Evolutionary conservation across 2,888 invertebrate species (phyloP).

Genomic region (Agrotis segetum): DNA sequence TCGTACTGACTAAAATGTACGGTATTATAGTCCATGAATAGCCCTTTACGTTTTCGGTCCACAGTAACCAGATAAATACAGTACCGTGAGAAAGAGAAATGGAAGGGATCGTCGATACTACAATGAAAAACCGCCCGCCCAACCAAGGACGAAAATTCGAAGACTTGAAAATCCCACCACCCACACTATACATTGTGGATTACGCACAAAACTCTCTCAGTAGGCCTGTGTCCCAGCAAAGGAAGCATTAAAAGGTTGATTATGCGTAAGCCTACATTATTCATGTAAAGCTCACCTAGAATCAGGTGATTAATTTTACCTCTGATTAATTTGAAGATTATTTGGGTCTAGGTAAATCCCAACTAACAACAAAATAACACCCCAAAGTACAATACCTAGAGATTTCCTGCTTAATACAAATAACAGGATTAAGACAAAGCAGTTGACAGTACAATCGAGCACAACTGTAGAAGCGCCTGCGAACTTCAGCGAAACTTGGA

Average conservation of each 20-base stretch:
- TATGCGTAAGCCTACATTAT: neutral
- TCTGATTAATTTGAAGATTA: neutral
- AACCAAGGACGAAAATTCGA: too few species aligned
- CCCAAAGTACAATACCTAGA: constrained; percentile 9
- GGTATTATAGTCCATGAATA: too few species aligned
- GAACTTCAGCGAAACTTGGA: constrained; percentile 46
- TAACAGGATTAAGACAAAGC: constrained; percentile 44
- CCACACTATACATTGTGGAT: neutral
- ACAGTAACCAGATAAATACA: too few species aligned
- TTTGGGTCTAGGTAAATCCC: neutral
- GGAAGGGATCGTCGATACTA: too few species aligned
- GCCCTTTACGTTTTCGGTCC: too few species aligned
- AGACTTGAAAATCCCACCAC: too few species aligned
- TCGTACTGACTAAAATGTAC: too few species aligned
- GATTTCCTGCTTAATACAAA: constrained; percentile 31
- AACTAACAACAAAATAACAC: constrained; percentile 10
- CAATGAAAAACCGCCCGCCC: too few species aligned
- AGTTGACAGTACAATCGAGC: constrained; percentile 44
- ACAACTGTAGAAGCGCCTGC: constrained; percentile 36
- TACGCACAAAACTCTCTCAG: neutral
- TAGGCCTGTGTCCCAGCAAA: neutral
- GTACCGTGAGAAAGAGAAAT: too few species aligned
- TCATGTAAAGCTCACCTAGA: neutral
- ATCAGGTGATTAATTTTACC: neutral
- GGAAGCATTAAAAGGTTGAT: neutral